A percentile compares a stretch with the other conserved stretches of the same genome.
phyloP scores from a whole-genome alignment of 2,113 vertebrate genomes.

The Myxocyprinus asiaticus region DNA sequence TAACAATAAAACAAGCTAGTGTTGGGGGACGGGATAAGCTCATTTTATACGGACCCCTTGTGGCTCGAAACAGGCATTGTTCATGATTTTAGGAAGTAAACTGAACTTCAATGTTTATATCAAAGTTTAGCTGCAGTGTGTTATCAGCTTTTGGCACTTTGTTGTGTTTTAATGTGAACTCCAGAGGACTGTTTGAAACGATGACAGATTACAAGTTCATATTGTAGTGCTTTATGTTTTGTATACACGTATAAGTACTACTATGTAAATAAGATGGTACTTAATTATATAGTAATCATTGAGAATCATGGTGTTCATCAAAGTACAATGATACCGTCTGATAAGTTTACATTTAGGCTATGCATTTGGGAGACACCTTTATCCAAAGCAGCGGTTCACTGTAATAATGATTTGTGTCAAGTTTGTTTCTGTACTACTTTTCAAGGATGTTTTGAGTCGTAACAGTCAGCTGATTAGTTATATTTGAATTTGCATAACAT shows the following conservation, averaged over 20 bases:
- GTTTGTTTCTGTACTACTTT: too few species aligned
- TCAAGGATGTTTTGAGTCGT: too few species aligned
- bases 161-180: not conserved
- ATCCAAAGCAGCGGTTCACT: too few species aligned
- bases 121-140: not conserved
- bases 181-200: not conserved
- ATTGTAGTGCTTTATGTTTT: not conserved
- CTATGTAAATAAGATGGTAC: not conserved
- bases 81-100: slow-evolving; percentile 64
- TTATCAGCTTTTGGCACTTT: not conserved
- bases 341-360: too few species aligned
- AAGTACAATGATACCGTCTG: not conserved
- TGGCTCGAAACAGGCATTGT: slow-evolving; percentile 69
- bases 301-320: not conserved
- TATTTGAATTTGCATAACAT: too few species aligned
- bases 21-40: slow-evolving; percentile 72
- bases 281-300: not conserved
- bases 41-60: slow-evolving; percentile 45
- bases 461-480: too few species aligned
- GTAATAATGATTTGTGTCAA: too few species aligned
- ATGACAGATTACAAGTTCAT: not conserved
- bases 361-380: too few species aligned
- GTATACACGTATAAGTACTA: not conserved
- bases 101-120: slow-evolving; percentile 60
- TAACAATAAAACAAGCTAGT: slow-evolving; percentile 47